Percentiles rank a stretch among this genome's conserved stretches.
phyloP scores from a whole-genome alignment of 1,140 invertebrate genomes.

The Drosophila subpulchrella region DNA sequence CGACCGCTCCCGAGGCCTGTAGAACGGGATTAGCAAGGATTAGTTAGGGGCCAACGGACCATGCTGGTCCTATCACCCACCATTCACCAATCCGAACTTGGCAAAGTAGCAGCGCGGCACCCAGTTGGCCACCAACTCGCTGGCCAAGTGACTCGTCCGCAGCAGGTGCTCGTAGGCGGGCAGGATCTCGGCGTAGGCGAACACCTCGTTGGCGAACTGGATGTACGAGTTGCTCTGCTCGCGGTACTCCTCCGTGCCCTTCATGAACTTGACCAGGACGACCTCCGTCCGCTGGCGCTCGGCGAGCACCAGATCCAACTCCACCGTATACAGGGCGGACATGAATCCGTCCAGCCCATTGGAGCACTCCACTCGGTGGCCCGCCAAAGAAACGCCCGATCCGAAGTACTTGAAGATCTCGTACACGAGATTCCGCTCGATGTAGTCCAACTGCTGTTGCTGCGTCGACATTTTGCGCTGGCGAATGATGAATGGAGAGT shows the following conservation, averaged over 20 bases:
- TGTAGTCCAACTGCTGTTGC: constrained; percentile 67
- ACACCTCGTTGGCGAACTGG: constrained; percentile 77
- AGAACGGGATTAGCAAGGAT: not conserved
- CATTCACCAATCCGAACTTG: constrained; percentile 60
- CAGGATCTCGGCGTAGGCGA: constrained; percentile 65
- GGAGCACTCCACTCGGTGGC: constrained; percentile 56
- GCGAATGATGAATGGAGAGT: not conserved
- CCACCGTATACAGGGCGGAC: constrained; percentile 75
- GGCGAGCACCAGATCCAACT: constrained; percentile 50
- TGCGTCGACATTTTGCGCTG: constrained; percentile 54
- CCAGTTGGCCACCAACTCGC: constrained; percentile 48
- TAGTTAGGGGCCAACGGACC: too few species aligned
- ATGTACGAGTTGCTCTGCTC: constrained; percentile 68
- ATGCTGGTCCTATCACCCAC: constrained; percentile 17
- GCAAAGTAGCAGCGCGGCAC: constrained; percentile 63
- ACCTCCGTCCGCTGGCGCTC: constrained; percentile 39
- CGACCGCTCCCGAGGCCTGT: constrained; percentile 40
- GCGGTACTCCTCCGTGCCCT: constrained; percentile 67
- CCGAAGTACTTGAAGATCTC: constrained; percentile 67
- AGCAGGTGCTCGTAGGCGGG: constrained; percentile 71
- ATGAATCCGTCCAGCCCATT: constrained; percentile 77
- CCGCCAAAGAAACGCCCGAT: constrained; percentile 35
- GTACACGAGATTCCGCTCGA: constrained; percentile 63
- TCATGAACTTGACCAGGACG: constrained; percentile 79
- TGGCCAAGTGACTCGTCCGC: constrained; percentile 48